Percentiles rank a stretch among this genome's conserved stretches.
Conservation (phyloP, 2,888 invertebrate species). For the Drosophila pegasa region DNA sequence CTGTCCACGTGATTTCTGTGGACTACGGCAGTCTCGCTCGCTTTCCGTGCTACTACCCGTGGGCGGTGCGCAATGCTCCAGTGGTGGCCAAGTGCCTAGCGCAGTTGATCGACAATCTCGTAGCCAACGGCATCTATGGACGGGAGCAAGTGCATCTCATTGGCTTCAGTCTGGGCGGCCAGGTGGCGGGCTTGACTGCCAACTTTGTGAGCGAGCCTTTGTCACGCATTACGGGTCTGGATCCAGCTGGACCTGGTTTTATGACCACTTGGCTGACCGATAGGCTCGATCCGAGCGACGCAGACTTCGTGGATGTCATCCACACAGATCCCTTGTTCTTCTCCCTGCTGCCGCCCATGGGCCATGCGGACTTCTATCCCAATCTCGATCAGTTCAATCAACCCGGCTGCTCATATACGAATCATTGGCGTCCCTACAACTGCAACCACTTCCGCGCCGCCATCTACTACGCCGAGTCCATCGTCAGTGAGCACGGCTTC, state of each 20-base stretch:
- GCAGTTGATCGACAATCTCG: constrained; percentile 86
- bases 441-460: constrained; percentile 88
- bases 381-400: constrained; percentile 86
- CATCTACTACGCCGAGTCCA: constrained; percentile 87
- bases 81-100: constrained; percentile 87
- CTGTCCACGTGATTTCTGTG: constrained; percentile 87
- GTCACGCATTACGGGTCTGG: constrained; percentile 87
- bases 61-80: constrained; percentile 87
- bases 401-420: constrained; percentile 86
- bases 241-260: constrained; percentile 88
- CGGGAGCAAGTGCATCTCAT: constrained; percentile 86
- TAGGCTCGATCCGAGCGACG: constrained; percentile 87
- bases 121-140: constrained; percentile 83
- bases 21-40: constrained; percentile 87
- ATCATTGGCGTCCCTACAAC: constrained; percentile 82
- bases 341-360: constrained; percentile 86
- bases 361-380: constrained; percentile 87
- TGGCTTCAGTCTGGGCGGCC: constrained; percentile 89
- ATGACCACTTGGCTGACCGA: constrained; percentile 84
- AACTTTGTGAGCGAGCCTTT: constrained; percentile 85
- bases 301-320: constrained; percentile 87
- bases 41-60: constrained; percentile 87
- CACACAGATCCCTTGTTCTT: constrained; percentile 87
- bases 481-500: constrained; percentile 86
- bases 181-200: constrained; percentile 86